phyloP scores from a whole-genome alignment of 2,888 invertebrate genomes.

The Pachliopta kotzebuea region DNA sequence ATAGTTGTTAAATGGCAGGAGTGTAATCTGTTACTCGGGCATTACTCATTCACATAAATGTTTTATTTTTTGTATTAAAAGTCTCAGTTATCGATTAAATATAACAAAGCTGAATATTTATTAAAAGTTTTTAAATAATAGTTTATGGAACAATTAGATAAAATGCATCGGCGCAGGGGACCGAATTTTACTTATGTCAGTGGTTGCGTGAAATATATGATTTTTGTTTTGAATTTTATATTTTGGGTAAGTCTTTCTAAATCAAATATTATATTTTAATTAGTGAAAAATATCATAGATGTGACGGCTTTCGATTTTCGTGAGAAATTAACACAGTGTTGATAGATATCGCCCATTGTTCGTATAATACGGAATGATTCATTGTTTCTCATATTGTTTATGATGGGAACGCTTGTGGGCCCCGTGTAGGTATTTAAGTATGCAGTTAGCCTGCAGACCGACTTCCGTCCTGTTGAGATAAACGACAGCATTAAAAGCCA shows the following conservation, averaged over 20 bases:
- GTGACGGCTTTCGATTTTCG: slow-evolving; percentile 1
- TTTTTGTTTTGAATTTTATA: slow-evolving; percentile 93
- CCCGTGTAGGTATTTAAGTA: slow-evolving; percentile 27
- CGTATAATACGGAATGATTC: slow-evolving; percentile 28
- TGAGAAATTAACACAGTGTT: slow-evolving; percentile 22
- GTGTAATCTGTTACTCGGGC: background rate
- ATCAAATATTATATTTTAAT: slow-evolving; percentile 1
- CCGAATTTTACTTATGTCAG: slow-evolving; percentile 91
- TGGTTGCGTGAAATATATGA: slow-evolving; percentile 93
- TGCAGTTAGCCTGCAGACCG: slow-evolving; percentile 22
- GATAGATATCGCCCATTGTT: slow-evolving; percentile 26
- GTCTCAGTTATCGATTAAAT: background rate
- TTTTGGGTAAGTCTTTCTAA: slow-evolving; percentile 88
- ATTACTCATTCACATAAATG: background rate
- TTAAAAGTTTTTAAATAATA: slow-evolving; percentile 8
- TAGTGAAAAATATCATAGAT: background rate
- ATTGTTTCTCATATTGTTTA: slow-evolving; percentile 29
- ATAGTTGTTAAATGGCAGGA: background rate
- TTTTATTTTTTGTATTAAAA: background rate
- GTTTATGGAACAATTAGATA: slow-evolving; percentile 41
- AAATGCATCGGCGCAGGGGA: slow-evolving; percentile 83
- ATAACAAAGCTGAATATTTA: background rate
- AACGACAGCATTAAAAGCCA: background rate
- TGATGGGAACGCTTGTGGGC: slow-evolving; percentile 24
- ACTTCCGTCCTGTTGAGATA: slow-evolving; percentile 25